Evolutionary conservation across 1,140 invertebrate genomes (phyloP), one percentile per base, ranked within the genome.

Genomic region (Bombus polaris): DNA sequence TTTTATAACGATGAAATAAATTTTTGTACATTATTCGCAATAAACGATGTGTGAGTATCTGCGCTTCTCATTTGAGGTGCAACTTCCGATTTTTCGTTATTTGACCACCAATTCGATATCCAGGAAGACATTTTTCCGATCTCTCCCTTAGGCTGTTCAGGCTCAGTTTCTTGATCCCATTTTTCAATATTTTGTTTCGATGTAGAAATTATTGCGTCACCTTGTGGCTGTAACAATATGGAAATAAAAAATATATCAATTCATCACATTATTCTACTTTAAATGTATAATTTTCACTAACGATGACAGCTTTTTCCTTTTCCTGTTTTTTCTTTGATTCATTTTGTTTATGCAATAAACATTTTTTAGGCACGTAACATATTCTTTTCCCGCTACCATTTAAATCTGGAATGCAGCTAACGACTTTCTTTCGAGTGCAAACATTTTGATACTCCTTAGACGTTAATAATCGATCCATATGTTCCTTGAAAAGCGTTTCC

Each of bases 401-500:
- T 0, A 77, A 28, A 68, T 86, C 77, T n/a, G 85, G 85, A 37
- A 73, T 35, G 47, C 78, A 72, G 28, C 70, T 71, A 4, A 53
- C 47, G 32, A 79, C 82, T 28, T 81, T 87, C n/a, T 66, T 62
- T 53, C 59, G 76, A 18, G 44, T 74, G 3, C 75, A 53, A 47
- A 68, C n/a, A 42, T 15, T 88, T 81, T 80, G 89, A 76, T 74
- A 86, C 81, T 81, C 91, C 68, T 65, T 89, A 42, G n/a, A 88
- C 1, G 71, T 81, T 13, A 90, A 44, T 18, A 91, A 42, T 28
- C 84, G 87, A 59, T 91, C 81, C 59, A 95, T 91, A 81, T 94
- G 93, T n/a, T 91, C 85, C 15, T 82, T 88, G 9, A 94, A 90
- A 35, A 87, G 35, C 3, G 65, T 25, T 76, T 95, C 94, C 15